Percentiles rank a stretch among this genome's conserved stretches.
phyloP scores from a whole-genome alignment of 2,113 vertebrate species.

The Bombycilla garrulus region DNA sequence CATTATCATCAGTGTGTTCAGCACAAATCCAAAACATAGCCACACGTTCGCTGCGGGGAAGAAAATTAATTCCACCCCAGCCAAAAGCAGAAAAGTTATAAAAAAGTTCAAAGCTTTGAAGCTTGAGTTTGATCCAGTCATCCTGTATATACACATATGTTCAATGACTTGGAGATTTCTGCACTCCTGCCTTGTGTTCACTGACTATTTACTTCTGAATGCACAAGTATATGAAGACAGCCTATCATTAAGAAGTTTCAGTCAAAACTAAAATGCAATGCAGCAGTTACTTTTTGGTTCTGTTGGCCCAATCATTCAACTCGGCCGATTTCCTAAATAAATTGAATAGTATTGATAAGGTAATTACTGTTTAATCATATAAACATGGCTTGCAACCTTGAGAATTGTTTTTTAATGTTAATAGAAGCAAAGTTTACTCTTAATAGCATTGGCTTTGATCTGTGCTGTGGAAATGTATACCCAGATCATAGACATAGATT shows the following conservation, averaged over 20 bases:
- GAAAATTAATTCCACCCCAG: background rate
- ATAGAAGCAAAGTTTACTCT: background rate
- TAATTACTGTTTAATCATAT: background rate
- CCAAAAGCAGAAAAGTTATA: background rate
- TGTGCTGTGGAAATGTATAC: background rate
- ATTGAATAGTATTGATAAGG: background rate
- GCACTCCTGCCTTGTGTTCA: background rate
- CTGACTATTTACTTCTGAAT: background rate
- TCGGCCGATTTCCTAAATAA: background rate
- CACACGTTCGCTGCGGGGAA: fast-evolving
- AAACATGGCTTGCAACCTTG: background rate
- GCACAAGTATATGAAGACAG: background rate
- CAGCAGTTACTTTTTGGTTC: background rate
- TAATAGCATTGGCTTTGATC: background rate
- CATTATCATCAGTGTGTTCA: background rate
- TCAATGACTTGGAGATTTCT: background rate
- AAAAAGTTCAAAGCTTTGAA: background rate
- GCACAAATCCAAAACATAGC: background rate
- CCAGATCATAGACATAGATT: background rate
- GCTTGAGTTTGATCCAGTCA: background rate
- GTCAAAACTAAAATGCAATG: background rate
- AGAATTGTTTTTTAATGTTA: background rate
- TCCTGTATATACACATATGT: background rate
- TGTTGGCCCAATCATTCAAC: background rate
- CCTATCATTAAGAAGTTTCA: background rate